Conservation (phyloP, 64 coral and sea anemone genomes). For the Porites lutea region DNA sequence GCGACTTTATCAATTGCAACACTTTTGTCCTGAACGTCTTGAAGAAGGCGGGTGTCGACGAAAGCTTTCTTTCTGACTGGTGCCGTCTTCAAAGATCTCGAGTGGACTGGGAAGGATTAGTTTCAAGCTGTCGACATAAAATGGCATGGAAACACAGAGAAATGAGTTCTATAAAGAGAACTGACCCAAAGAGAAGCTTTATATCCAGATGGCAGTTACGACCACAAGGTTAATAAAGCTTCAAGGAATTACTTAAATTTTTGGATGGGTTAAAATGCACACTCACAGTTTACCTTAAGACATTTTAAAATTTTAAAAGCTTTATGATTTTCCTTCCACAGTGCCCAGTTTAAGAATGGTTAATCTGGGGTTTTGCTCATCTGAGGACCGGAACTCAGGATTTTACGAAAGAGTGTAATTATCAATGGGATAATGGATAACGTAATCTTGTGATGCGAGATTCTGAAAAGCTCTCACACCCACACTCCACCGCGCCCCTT, state of each 20-base stretch:
- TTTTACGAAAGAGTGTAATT: too few species aligned
- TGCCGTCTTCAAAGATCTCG: slow-evolving; percentile 71
- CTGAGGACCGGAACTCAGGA: too few species aligned
- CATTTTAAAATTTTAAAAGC: background rate
- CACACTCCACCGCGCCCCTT: too few species aligned
- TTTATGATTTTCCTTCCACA: background rate
- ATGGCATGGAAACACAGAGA: slow-evolving; percentile 72
- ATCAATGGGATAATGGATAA: too few species aligned
- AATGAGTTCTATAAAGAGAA: slow-evolving; percentile 44
- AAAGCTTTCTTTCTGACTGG: slow-evolving; percentile 50
- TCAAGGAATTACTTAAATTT: too few species aligned
- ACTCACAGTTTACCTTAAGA: background rate
- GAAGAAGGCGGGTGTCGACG: background rate
- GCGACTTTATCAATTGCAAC: background rate
- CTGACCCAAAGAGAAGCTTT: slow-evolving; percentile 59
- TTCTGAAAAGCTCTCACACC: too few species aligned
- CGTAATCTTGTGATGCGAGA: too few species aligned
- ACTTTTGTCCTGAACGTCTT: background rate
- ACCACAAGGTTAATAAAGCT: slow-evolving; percentile 23
- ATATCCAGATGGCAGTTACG: slow-evolving; percentile 58
- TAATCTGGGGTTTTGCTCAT: too few species aligned
- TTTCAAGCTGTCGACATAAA: slow-evolving; percentile 45
- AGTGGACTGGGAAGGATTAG: slow-evolving; percentile 66
- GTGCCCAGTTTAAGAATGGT: background rate
- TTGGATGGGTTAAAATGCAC: background rate